Conservation (phyloP, 2,113 vertebrate species). For the Pseudorhombus dupliciocellatus region DNA sequence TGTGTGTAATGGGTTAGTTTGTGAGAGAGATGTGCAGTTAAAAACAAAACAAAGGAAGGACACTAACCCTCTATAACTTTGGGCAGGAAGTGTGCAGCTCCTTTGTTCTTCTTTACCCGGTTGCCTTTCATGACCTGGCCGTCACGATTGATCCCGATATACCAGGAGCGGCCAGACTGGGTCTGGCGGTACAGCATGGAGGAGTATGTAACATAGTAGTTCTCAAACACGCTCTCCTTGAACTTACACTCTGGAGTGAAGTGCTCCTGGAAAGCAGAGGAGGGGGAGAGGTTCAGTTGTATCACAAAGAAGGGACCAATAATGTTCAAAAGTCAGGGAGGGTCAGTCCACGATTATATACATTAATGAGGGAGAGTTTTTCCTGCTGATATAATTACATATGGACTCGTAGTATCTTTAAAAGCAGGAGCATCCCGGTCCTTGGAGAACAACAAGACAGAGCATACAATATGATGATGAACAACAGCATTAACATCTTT, state of each 20-base stretch:
- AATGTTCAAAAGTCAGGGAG: conserved; percentile 24
- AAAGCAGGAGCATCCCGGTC: conserved; percentile 45
- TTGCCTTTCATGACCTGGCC: conserved; percentile 88
- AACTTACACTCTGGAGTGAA: conserved; percentile 93
- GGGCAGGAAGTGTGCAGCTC: conserved; percentile 90
- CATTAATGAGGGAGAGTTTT: conserved; percentile 49
- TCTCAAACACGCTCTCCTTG: conserved; percentile 94
- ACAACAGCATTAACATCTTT: conserved; percentile 47
- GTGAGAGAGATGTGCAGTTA: background rate
- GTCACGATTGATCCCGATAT: conserved; percentile 90
- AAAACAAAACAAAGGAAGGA: conserved; percentile 2
- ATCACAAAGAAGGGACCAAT: conserved; percentile 31
- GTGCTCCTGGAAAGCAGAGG: conserved; percentile 81
- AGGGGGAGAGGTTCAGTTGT: background rate
- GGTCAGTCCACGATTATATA: conserved; percentile 19
- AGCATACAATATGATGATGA: conserved; percentile 16
- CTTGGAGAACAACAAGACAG: conserved; percentile 50
- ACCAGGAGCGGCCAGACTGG: conserved; percentile 91
- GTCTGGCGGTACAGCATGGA: conserved; percentile 91
- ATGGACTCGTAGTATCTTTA: conserved; percentile 61
- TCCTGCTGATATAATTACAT: conserved; percentile 36
- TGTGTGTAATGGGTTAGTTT: background rate
- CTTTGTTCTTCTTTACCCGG: conserved; percentile 93
- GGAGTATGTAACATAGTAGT: conserved; percentile 93
- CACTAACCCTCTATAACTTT: conserved; percentile 90